phyloP scores from a whole-genome alignment of 2,113 vertebrate species.

The Lepisosteus oculatus region DNA sequence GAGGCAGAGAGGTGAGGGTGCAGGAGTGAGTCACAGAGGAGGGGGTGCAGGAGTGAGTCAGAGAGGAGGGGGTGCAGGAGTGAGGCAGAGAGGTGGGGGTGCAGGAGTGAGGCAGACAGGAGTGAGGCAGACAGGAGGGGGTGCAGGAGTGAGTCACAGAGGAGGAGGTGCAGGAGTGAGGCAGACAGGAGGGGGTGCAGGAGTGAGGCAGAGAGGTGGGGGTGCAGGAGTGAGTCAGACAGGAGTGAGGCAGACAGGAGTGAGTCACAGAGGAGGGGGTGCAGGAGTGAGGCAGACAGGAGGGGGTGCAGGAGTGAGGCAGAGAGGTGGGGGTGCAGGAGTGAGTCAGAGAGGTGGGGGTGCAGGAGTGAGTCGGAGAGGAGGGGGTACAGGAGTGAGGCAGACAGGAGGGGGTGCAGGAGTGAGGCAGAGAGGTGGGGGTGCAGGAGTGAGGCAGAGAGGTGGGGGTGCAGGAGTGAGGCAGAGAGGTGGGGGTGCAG shows the following conservation, averaged over 20 bases:
- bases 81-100: conserved; percentile 31
- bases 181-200: no score
- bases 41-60: no score
- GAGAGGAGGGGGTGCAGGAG: conserved; percentile 27
- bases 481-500: no score
- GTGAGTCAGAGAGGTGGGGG: neutral
- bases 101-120: conserved; percentile 54
- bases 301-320: neutral
- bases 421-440: neutral
- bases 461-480: no score
- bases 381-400: neutral
- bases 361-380: neutral
- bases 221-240: conserved; percentile 50
- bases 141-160: no score
- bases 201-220: no score
- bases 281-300: neutral
- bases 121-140: conserved; percentile 51
- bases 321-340: neutral
- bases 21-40: no score
- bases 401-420: no score
- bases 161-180: no score
- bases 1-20: no score
- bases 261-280: neutral
- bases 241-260: conserved; percentile 45
- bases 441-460: neutral